Evolutionary conservation across 2,797 vertebrate genomes (phyloP), one percentile per base, ranked within the genome.

Genomic region (Fratercula arctica): DNA sequence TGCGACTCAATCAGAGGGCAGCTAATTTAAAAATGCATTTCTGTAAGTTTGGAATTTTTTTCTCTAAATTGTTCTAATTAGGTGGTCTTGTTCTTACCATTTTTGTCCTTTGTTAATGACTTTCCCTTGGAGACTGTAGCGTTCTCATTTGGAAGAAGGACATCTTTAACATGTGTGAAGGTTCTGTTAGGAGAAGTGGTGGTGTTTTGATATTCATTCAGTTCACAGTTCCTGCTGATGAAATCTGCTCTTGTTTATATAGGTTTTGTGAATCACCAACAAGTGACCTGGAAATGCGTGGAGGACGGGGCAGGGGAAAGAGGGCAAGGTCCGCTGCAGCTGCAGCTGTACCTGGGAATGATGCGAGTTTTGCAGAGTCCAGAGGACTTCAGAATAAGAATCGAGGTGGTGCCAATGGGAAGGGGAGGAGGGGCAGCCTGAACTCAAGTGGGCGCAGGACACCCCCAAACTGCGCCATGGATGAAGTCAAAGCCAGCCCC

Each of bases 191-290:
- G 1, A 59, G 54, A 85, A 5, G 2, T 56, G 10, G 8, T 63
- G 24, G 2, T 76, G 43, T 31, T 77, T 82, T 67, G 23, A 23
- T 89, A 17, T 25, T 35, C 59, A 28, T 73, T 87, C 23, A 41
- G 37, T 73, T 89, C 15, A 29, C 3, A 6, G 37, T 19, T 79
- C 54, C 48, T 75, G 18, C 6, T 97, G 35, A 68, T 88, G 74
- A 95, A n/a, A 24, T 87, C 37, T 95, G 54, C 46, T 93, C 10
- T 97, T 94, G 61, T 91, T 97, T 96, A 8, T 87, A 23, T 79
- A 99, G 99, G 98, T 99, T 99, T 98, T 99, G 99, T 70, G 99
- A 99, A 95, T 99, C 99, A 0, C 99, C 99, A 10, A 99, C 99
- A 75, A 99, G 99, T 87, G 99, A 99, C 97, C 98, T 99, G 84